Base-by-base conservation (phyloP, 2,888 invertebrate genomes). In the Leptopilina myrica region DNA sequence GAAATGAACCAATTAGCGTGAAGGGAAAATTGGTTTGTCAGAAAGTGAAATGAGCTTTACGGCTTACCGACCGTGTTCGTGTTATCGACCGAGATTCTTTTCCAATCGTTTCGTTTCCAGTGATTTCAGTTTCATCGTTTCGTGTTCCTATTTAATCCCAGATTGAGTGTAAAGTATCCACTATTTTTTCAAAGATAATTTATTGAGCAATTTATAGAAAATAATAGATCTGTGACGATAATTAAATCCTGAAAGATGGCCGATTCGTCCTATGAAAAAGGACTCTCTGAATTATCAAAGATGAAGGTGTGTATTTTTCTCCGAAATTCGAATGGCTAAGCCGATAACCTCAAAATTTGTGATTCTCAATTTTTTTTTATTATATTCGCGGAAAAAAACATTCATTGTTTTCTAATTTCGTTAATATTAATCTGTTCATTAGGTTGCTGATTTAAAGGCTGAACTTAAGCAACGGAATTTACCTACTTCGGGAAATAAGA, bases 391-490 rank as follows among this genome's bases (percentile, higher is more conserved):
- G 33, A 33, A 5, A 43, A 43, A 49, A 49, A 49, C 11, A 49
- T 12, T 11, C 2, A 49, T 12, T 49, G 49, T 49, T 62, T 62
- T 20, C 20, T 49, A 49, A 49, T 49, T 33, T 9, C 12, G 12
- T 49, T 49, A 12, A 49, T 49, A 12, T 12, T 1, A 12, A 11
- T 49, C 12, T 49, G 9, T 49, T 49, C 12, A 9, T 49, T 49
- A 97, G 95, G 97, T 98, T 56, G 95, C 96, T 14, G 97, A 98
- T 91, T 92, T 98, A 85, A 96, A 96, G 87, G 95, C 95, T 86
- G 97, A 97, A 90, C 92, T 98, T 78, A 97, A 97, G 92, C 92
- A 94, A 82, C 94, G 97, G 88, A 96, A 96, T 33, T 92, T 97
- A 40, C 92, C 95, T 14, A 93, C 94, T 9, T 92, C 94, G 75